Base-by-base conservation (phyloP, 2,113 vertebrate genomes). In the Rhegmatorhina hoffmannsi region DNA sequence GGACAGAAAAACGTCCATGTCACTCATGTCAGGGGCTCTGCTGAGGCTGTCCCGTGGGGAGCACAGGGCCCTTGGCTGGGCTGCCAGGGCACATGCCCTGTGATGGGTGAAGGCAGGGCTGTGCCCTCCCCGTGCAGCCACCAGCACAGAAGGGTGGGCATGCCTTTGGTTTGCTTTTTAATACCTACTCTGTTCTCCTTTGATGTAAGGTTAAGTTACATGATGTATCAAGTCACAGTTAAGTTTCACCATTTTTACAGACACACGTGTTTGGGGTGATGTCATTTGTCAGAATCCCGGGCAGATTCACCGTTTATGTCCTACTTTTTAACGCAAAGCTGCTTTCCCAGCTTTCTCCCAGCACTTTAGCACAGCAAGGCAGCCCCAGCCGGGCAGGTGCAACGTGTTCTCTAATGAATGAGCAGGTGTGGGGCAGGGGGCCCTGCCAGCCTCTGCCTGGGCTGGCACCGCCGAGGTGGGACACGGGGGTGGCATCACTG, bases 1-100 rank as follows among this genome's bases (percentile, higher is more conserved):
- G 31, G 25, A 20, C 53, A 56, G n/a, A 9, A 49, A 25, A n/a
- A 23, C 0, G 0, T 11, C 16, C 0, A 0, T 19, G 18, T 13
- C 10, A 2, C 47, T 70, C 26, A 2, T 24, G 38, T 16, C 9
- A 17, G 55, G 47, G 55, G 26, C 40, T 15, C 9, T 29, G 49
- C 73, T 8, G 52, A 38, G 44, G 43, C 25, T 55, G 25, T 13
- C 40, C 44, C 24, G 66, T 20, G 28, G 18, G 28, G 24, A 66
- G 67, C 8, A 40, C 29, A 59, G 38, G 17, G 28, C 28, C 55
- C 53, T 24, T 7, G 44, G 19, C 23, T 20, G 62, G 60, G 75
- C 40, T 17, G 56, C 31, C 17, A 28, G 60, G 29, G 15, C 3
- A 6, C 1, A 0, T 2, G 9, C 13, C 11, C 20, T 1, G 2